phyloP scores from a whole-genome alignment of 2,888 invertebrate species.

The Cheilosia scutellata region DNA sequence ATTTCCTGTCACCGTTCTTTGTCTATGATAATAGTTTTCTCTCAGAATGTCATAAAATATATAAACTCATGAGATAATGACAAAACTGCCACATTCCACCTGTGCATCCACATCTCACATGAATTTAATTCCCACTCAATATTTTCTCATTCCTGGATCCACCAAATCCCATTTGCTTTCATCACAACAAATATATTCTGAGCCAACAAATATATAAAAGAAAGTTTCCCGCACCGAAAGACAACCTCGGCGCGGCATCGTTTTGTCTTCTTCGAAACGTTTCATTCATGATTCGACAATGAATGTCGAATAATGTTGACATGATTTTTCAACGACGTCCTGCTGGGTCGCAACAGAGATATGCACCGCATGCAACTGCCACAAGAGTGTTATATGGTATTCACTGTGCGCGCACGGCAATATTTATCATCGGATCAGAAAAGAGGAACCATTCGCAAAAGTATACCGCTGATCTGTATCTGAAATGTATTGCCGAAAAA shows the following conservation, averaged over 20 bases:
- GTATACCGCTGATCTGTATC: constrained; percentile 60
- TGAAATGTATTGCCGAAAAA: constrained; percentile 39
- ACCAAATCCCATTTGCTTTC: not conserved
- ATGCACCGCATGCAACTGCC: constrained; percentile 50
- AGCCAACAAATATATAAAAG: not conserved
- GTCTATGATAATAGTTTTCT: too few species aligned
- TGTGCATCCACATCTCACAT: not conserved
- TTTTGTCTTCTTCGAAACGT: constrained; percentile 22
- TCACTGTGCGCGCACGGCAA: constrained; percentile 38
- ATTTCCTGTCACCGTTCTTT: too few species aligned
- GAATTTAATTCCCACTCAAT: not conserved
- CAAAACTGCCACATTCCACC: not conserved
- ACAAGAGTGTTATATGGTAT: constrained; percentile 61
- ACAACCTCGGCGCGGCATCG: constrained; percentile 6
- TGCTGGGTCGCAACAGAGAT: constrained; percentile 40
- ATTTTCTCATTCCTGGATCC: not conserved
- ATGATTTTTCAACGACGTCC: constrained; percentile 64
- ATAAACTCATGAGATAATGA: too few species aligned
- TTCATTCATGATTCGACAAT: constrained; percentile 61
- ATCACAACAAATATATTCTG: not conserved
- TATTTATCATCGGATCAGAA: constrained; percentile 36
- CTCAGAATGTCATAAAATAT: too few species aligned
- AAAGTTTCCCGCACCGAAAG: constrained; percentile 1
- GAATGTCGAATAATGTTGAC: constrained; percentile 63
- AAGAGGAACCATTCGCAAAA: constrained; percentile 20